Evolutionary conservation across 1,140 invertebrate genomes (phyloP), one percentile per base, ranked within the genome.

Genomic region (Bactericera cockerelli): DNA sequence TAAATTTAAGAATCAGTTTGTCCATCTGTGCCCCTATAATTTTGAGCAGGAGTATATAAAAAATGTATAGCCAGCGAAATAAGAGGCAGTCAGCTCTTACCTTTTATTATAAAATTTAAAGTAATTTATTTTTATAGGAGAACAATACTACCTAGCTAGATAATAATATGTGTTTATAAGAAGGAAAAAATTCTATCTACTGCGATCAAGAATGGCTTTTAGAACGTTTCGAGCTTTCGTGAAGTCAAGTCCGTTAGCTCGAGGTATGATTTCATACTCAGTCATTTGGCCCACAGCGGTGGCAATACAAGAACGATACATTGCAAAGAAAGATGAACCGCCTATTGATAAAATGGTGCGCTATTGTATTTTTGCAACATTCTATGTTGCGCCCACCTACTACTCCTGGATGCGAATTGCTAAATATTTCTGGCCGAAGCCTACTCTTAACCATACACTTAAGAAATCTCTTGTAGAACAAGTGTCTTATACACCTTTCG

Each of bases 381-480:
- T 80, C 31, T 85, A 81, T 67, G 82, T 84, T 19, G 84, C 84
- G 1, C 84, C 84, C 2, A 81, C 81, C 0, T 63, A 87, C 1
- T 84, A 82, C 64, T 74, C 75, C 19, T 87, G 84, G 84, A 70
- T 86, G 21, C 77, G 74, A 65, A 71, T 82, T n/a, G 77, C 79
- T 25, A 75, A 75, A 24, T 72, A 71, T 39, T 69, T 86, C 61
- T 83, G 82, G 77, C 83, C 83, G 2, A 75, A 76, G 59, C 75
- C 74, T 36, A 77, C 76, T 62, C 64, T 87, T 11, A 76, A 74
- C 68, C 78, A 77, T 61, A 80, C 80, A 31, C 68, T 86, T n/a
- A 74, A 75, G 13, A 86, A 86, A 74, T 86, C 85, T 61, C 66
- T 83, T 25, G 75, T 88, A 36, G 88, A 91, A 74, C 87, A 89